These are phyloP conservation scores for Bombus cullumanus DNA, from an alignment of 1,140 invertebrate species.

Conservation along the genomic window DNA sequence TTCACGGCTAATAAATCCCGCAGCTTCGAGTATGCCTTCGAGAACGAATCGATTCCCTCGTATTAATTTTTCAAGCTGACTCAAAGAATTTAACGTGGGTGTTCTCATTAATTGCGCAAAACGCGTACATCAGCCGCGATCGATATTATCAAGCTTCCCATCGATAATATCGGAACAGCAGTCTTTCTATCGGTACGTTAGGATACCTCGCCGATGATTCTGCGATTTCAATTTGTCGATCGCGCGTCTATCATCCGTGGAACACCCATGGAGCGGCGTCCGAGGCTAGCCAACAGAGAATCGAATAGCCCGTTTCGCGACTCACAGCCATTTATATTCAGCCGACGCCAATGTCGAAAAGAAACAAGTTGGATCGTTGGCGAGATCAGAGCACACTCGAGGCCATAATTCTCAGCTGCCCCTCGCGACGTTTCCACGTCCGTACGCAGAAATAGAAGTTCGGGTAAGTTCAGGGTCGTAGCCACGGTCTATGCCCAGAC, in stretches of 20 bases:
- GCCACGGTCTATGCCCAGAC: constrained; percentile 40
- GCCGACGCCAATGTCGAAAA: background rate
- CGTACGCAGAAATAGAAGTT: constrained; percentile 58
- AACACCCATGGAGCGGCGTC: background rate
- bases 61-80: background rate
- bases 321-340: background rate
- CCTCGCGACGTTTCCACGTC: constrained; percentile 12
- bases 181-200: background rate
- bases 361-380: constrained; percentile 7
- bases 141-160: background rate
- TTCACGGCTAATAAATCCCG: background rate
- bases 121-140: background rate
- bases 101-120: background rate
- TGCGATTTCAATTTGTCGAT: constrained; percentile 12
- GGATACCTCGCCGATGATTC: background rate
- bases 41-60: background rate
- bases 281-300: background rate
- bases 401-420: background rate
- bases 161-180: background rate
- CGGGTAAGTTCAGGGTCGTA: constrained; percentile 63
- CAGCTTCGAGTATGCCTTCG: background rate
- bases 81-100: no score
- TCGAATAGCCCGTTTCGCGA: background rate
- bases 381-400: background rate
- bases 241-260: background rate